phyloP scores from a whole-genome alignment of 2,888 invertebrate species.

The Perizoma flavofasciatum region DNA sequence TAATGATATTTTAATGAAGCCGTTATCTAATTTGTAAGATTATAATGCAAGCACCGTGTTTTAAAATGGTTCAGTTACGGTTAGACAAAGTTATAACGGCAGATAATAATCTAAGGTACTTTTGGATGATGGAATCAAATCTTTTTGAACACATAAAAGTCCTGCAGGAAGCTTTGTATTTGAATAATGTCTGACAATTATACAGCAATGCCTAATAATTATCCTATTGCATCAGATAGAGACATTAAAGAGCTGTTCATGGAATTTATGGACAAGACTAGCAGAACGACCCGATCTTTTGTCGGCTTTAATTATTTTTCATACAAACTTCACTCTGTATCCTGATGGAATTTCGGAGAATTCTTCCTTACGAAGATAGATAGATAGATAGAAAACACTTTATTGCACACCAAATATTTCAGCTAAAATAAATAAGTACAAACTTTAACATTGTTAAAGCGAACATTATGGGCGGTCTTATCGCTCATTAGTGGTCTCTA shows the following conservation, averaged over 20 bases:
- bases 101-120: conserved; percentile 6
- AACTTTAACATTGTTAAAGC: too few species aligned
- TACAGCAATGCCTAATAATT: conserved; percentile 1
- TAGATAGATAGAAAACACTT: too few species aligned
- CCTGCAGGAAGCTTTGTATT: background rate
- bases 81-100: background rate
- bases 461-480: too few species aligned
- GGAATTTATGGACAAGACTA: too few species aligned
- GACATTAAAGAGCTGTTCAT: conserved; percentile 12
- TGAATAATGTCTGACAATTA: conserved; percentile 19
- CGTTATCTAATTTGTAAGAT: conserved; percentile 39
- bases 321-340: too few species aligned
- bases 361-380: too few species aligned
- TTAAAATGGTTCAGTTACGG: conserved; percentile 22
- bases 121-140: conserved; percentile 7
- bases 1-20: conserved; percentile 37
- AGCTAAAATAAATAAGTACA: too few species aligned
- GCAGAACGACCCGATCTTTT: too few species aligned
- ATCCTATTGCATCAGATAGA: conserved; percentile 15
- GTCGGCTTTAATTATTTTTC: too few species aligned
- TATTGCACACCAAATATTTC: too few species aligned
- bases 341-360: too few species aligned
- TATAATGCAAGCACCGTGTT: conserved; percentile 28
- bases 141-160: conserved; percentile 3
- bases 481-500: too few species aligned